Evolutionary conservation across 2,888 invertebrate genomes (phyloP), one percentile per base, ranked within the genome.

Genomic region (Drosophila melanosoma): DNA sequence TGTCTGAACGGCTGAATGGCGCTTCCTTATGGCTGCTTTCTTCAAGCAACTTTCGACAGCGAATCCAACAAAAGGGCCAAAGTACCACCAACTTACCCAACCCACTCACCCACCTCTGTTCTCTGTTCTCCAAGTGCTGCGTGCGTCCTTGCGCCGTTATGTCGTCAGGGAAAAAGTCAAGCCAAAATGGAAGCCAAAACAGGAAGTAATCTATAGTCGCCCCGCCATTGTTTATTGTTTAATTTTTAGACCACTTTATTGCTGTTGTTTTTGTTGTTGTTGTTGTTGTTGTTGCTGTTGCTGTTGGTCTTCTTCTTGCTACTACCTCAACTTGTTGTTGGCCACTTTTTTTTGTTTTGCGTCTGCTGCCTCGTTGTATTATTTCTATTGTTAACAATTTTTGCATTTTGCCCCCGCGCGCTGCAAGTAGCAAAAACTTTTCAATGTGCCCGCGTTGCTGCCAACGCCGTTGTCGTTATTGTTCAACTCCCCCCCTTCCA

Each of bases 221-320:
- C 83, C 83, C 90, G 86, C 86, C 86, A 89, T 88, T 90, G 86
- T 90, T 87, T 87, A 89, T 89, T 87, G 90, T 89, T 88, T 87
- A 90, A 88, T 89, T 87, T 89, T 88, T 79, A 89, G 86, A 82
- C 87, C 74, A 76, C 86, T 63, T 69, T 69, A 71, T 81, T 80
- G 80, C 69, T 78, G 79, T 60, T 67, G 48, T 71, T 63, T 51
- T 68, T 70, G 53, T n/a, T 62, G 42, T 52, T 53, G 65, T 64
- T 42, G 36, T 52, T 56, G 29, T 45, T 45, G 29, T 51, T 58
- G 20, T n/a, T 48, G 17, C 61, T 42, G 36, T 52, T 56, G 29
- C 45, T 45, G 29, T 56, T 58, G 29, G 45, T 38, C 54, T 42
- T 38, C 26, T 45, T 64, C 12, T 57, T 74, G 49, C 63, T 65